Conservation (phyloP, 2,797 vertebrate species). For the Neosilurus mollespiculum region DNA sequence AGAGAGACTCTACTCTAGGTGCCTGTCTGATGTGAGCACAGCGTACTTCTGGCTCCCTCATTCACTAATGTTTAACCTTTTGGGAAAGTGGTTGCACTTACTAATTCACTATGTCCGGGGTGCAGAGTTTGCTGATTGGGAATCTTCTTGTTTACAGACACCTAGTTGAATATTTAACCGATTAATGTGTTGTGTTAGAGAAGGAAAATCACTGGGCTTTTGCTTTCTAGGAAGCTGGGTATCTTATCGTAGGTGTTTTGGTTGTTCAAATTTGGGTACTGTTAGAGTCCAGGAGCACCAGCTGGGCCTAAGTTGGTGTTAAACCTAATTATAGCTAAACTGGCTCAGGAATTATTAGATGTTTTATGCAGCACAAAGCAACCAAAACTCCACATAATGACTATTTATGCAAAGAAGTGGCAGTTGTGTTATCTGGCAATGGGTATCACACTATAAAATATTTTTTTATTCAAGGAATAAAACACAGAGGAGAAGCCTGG, state of each 20-base stretch:
- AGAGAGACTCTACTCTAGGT: conserved; percentile 74
- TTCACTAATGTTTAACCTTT: conserved; percentile 32
- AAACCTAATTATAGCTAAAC: not conserved
- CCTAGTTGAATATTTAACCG: not conserved
- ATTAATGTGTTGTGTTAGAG: not conserved
- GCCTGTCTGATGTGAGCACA: conserved; percentile 51
- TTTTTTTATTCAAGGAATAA: not conserved
- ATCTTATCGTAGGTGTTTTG: not conserved
- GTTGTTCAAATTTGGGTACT: not conserved
- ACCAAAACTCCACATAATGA: not conserved
- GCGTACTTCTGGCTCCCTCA: conserved; percentile 55
- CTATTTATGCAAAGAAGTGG: not conserved
- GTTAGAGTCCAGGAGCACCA: not conserved
- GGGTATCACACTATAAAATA: not conserved
- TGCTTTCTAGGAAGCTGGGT: not conserved
- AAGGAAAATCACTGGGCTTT: not conserved
- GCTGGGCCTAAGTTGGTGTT: not conserved
- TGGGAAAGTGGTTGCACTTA: conserved; percentile 49
- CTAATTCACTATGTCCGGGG: conserved; percentile 31
- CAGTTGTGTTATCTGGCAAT: not conserved
- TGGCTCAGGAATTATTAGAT: not conserved
- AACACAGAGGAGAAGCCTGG: not conserved
- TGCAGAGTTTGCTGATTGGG: conserved; percentile 16
- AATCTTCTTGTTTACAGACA: not conserved
- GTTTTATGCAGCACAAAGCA: conserved; percentile 9